Evolutionary conservation across 2,888 invertebrate genomes (phyloP).

Genomic region (Rutpela maculata): DNA sequence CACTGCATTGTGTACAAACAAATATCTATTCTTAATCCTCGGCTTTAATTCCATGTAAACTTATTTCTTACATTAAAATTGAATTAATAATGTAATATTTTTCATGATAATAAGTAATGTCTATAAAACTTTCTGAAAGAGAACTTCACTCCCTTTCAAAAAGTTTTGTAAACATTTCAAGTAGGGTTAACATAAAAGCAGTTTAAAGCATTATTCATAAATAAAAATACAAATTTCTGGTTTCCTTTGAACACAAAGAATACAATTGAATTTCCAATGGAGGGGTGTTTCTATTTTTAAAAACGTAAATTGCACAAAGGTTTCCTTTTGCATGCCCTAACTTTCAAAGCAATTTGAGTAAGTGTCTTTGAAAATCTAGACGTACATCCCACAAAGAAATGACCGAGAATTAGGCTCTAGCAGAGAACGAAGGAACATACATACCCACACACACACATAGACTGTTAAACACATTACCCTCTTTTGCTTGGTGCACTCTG

Average conservation of each 20-base stretch:
- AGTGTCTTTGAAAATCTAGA: constrained; percentile 29
- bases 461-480: not conserved
- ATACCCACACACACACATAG: not conserved
- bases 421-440: no score
- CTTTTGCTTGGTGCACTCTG: no score
- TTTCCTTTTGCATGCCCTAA: constrained; percentile 29
- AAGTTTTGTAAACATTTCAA: not conserved
- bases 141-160: no score
- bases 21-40: no score
- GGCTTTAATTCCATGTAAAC: no score
- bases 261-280: constrained; percentile 19
- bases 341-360: constrained; percentile 17
- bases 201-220: not conserved
- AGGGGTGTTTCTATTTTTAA: constrained; percentile 20
- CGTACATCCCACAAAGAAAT: constrained; percentile 9
- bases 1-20: no score
- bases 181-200: not conserved
- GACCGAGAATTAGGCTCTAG: not conserved
- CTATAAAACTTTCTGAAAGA: no score
- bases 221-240: constrained; percentile 9
- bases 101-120: no score
- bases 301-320: constrained; percentile 35
- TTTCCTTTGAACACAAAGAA: constrained; percentile 24
- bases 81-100: no score
- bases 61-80: no score